Evolutionary conservation across 23 tunicate genomes (phyloP).

Genomic region (Corella eumyota): DNA sequence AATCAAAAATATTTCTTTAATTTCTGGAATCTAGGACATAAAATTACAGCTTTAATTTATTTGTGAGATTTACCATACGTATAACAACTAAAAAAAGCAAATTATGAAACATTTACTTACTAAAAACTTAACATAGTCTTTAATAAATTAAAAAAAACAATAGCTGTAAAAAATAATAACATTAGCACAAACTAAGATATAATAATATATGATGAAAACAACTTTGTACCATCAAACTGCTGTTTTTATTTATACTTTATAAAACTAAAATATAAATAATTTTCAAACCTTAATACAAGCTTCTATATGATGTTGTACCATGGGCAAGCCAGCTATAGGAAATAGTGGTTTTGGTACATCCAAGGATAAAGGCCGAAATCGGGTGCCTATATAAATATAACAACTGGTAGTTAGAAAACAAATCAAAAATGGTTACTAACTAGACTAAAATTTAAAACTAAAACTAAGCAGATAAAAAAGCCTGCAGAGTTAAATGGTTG

Average conservation of each 20-base stretch:
- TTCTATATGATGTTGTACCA: slow-evolving; percentile 94
- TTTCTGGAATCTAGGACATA: slow-evolving; percentile 29
- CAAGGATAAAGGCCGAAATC: slow-evolving; percentile 90
- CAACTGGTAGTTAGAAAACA: neutral
- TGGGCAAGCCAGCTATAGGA: slow-evolving; percentile 93
- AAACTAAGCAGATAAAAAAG: no score
- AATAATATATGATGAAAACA: no score
- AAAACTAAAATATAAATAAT: no score
- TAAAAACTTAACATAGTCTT: neutral
- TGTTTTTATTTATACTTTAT: no score
- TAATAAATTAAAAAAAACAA: neutral
- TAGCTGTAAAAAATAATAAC: no score
- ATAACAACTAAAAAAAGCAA: neutral
- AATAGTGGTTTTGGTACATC: slow-evolving; percentile 94
- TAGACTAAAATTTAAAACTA: no score
- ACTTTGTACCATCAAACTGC: no score
- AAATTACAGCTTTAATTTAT: neutral
- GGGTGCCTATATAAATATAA: slow-evolving; percentile 31
- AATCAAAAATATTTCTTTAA: slow-evolving; percentile 63
- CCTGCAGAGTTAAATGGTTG: no score
- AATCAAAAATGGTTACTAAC: no score
- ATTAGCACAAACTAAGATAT: no score
- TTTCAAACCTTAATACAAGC: slow-evolving; percentile 68
- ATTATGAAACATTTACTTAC: neutral
- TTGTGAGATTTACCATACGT: neutral